Conservation (phyloP, 37 sponge, comb jelly and placozoan species). For the Oopsacas minuta region DNA sequence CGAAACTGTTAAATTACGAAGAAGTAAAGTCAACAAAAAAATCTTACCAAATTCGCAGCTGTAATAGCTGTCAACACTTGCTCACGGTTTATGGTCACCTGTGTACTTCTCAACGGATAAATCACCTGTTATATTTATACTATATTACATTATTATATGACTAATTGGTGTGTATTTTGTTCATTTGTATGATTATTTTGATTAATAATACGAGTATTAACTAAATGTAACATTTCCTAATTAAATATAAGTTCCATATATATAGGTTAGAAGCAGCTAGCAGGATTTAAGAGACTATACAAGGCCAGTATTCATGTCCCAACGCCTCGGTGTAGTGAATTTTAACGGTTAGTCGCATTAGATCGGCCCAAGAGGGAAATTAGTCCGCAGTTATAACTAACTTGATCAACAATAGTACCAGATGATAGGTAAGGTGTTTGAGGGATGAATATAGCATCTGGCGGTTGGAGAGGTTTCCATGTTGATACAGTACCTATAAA, state of each 20-base stretch:
- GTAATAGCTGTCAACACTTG: not conserved
- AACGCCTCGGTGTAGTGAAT: too few relatives aligned
- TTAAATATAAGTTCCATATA: too few relatives aligned
- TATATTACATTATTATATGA: too few relatives aligned
- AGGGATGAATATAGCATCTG: constrained; percentile 55
- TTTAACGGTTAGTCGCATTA: too few relatives aligned
- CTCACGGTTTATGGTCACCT: not conserved
- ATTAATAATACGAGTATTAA: too few relatives aligned
- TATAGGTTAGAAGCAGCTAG: too few relatives aligned
- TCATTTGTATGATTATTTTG: too few relatives aligned
- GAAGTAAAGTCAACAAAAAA: not conserved
- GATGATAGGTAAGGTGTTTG: constrained; percentile 61
- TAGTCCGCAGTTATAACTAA: not conserved
- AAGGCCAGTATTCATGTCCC: too few relatives aligned
- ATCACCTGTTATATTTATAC: not conserved
- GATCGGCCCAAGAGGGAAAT: too few relatives aligned
- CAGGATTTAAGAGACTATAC: too few relatives aligned
- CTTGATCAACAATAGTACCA: constrained; percentile 69
- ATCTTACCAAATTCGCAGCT: not conserved
- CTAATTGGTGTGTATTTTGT: too few relatives aligned
- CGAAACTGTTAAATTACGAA: not conserved
- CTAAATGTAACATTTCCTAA: too few relatives aligned
- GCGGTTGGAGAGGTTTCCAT: not conserved
- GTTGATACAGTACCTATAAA: not conserved
- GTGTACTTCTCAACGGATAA: not conserved